A percentile compares a stretch with the other conserved stretches of the same genome.
These are phyloP conservation scores for Dysmachus trigonus DNA, from an alignment of 2,888 invertebrate genomes.

Conservation along the genomic window DNA sequence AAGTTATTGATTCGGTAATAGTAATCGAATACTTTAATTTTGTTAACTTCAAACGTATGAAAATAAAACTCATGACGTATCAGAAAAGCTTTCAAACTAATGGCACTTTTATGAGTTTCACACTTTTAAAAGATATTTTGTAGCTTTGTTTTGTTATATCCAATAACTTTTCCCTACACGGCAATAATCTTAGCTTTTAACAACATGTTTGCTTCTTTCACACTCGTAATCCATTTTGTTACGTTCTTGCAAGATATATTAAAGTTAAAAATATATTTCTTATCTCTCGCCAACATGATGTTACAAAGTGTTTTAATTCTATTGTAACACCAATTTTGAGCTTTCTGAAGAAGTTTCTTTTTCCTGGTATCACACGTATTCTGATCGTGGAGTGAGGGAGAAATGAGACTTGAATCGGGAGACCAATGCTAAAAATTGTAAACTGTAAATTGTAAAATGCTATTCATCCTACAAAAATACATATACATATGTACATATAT, in stretches of 20 bases:
- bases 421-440: too few relatives aligned
- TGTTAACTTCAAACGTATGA: neutral
- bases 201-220: neutral
- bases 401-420: too few relatives aligned
- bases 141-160: neutral
- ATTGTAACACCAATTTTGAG: neutral
- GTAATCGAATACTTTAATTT: neutral
- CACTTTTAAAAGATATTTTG: neutral
- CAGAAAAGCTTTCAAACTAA: neutral
- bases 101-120: neutral
- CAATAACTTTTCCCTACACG: neutral
- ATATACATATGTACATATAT: too few relatives aligned
- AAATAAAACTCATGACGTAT: neutral
- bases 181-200: neutral
- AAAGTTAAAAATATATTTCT: neutral
- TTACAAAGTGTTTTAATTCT: neutral
- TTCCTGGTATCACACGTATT: neutral
- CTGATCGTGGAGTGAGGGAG: neutral
- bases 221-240: neutral
- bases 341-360: neutral
- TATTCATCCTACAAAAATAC: too few relatives aligned
- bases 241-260: neutral
- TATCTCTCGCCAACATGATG: neutral
- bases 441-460: too few relatives aligned
- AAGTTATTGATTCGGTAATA: neutral